Evolutionary conservation across 2,888 invertebrate species (phyloP).

Genomic region (Caradrina clavipalpis): DNA sequence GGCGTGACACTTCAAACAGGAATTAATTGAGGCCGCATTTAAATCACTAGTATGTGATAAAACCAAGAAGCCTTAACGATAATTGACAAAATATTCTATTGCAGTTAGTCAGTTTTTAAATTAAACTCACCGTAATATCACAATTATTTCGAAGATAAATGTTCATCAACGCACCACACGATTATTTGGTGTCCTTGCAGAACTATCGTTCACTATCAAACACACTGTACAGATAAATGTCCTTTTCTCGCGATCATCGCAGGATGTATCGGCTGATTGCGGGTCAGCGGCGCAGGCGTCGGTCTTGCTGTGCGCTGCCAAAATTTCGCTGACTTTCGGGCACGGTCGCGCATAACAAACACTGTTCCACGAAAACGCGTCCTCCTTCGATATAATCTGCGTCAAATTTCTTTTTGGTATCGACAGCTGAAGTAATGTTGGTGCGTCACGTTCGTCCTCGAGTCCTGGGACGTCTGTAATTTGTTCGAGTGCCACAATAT

Average conservation of each 20-base stretch:
- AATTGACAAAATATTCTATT: constrained; percentile 51
- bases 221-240: constrained; percentile 75
- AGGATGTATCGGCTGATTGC: constrained; percentile 76
- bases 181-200: constrained; percentile 69
- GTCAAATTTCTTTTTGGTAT: constrained; percentile 73
- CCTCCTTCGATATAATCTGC: constrained; percentile 72
- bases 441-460: constrained; percentile 78
- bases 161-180: constrained; percentile 69
- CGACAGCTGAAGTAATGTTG: constrained; percentile 67
- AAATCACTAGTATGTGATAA: constrained; percentile 59
- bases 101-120: constrained; percentile 45
- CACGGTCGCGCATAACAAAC: constrained; percentile 81
- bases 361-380: constrained; percentile 69
- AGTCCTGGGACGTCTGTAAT: constrained; percentile 81
- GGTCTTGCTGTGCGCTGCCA: constrained; percentile 77
- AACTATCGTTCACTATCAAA: constrained; percentile 72
- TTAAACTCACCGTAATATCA: constrained; percentile 77
- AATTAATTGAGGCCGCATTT: constrained; percentile 66
- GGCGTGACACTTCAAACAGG: constrained; percentile 65
- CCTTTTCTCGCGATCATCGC: constrained; percentile 79
- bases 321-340: constrained; percentile 84
- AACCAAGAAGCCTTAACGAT: constrained; percentile 34
- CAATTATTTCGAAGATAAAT: constrained; percentile 66
- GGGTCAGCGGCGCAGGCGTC: constrained; percentile 67
- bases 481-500: constrained; percentile 73